Conservation (phyloP, 2,113 vertebrate genomes). For the Atherinomorus stipes region DNA sequence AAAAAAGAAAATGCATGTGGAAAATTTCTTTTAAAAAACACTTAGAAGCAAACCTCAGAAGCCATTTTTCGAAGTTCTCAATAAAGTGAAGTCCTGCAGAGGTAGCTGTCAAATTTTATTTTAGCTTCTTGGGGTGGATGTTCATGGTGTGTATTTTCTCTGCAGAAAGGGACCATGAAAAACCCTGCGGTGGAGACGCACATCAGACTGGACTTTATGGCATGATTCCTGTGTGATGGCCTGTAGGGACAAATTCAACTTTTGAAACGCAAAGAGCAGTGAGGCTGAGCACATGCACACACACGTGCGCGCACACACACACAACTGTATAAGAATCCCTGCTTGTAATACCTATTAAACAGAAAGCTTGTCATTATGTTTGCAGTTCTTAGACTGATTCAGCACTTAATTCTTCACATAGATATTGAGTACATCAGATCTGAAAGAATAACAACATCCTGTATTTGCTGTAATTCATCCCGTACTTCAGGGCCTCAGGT, state of each 20-base stretch:
- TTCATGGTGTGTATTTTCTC: conserved; percentile 19
- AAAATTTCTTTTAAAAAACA: background rate
- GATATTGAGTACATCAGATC: too few relatives aligned
- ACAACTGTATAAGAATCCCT: conserved; percentile 1
- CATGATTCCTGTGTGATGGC: conserved; percentile 38
- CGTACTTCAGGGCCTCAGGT: too few relatives aligned
- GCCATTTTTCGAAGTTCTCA: conserved; percentile 37
- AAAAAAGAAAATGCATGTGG: too few relatives aligned
- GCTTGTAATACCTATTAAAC: background rate
- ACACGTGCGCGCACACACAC: background rate
- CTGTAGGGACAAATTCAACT: conserved; percentile 39
- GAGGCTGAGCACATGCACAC: background rate
- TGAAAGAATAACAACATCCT: too few relatives aligned
- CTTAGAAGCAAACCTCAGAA: conserved; percentile 5
- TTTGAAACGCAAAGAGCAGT: conserved; percentile 1
- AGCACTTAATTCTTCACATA: background rate
- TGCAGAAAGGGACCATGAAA: conserved; percentile 18
- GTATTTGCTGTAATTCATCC: too few relatives aligned
- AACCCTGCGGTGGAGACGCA: conserved; percentile 8
- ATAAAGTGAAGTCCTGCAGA: conserved; percentile 30
- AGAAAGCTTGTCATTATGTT: background rate
- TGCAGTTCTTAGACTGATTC: background rate
- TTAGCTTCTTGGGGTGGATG: conserved; percentile 18
- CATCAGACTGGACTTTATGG: conserved; percentile 21
- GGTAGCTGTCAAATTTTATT: conserved; percentile 38